phyloP scores from a whole-genome alignment of 1,140 invertebrate species.

The Anoplophora glabripennis region DNA sequence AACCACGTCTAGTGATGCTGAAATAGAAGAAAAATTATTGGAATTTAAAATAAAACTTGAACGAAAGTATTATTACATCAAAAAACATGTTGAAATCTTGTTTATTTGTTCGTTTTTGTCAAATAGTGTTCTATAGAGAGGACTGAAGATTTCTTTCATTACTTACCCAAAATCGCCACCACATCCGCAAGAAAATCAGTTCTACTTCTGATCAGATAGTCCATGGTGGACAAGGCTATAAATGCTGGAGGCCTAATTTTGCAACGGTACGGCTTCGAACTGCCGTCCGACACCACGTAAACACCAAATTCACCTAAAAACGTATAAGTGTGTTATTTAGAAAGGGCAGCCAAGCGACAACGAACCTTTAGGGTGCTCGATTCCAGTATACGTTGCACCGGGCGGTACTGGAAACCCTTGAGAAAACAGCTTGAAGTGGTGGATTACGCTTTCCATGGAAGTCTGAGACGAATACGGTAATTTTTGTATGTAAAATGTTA shows the following conservation, averaged over 20 bases:
- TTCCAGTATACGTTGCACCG: constrained; percentile 74
- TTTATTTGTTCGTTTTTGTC: neutral
- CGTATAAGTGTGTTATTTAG: neutral
- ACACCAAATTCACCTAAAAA: constrained; percentile 75
- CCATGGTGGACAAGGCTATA: constrained; percentile 65
- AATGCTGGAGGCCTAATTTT: constrained; percentile 76
- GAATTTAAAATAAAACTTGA: neutral
- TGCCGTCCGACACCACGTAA: constrained; percentile 82
- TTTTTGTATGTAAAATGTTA: too few relatives aligned
- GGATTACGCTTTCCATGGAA: constrained; percentile 85
- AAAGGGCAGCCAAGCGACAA: neutral
- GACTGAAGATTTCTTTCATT: too few relatives aligned
- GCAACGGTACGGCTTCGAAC: constrained; percentile 75
- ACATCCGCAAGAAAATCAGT: constrained; percentile 72
- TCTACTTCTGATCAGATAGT: constrained; percentile 55
- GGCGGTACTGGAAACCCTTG: constrained; percentile 81
- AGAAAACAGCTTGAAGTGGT: constrained; percentile 83
- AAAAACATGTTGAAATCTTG: neutral
- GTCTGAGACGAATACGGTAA: constrained; percentile 46
- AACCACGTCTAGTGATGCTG: constrained; percentile 39
- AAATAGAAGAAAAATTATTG: constrained; percentile 13
- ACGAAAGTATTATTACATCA: neutral
- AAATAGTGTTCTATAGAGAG: too few relatives aligned
- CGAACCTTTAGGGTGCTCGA: constrained; percentile 73
- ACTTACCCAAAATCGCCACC: constrained; percentile 69